phyloP scores from a whole-genome alignment of 2,113 vertebrate genomes.

The Irena cyanogastra region DNA sequence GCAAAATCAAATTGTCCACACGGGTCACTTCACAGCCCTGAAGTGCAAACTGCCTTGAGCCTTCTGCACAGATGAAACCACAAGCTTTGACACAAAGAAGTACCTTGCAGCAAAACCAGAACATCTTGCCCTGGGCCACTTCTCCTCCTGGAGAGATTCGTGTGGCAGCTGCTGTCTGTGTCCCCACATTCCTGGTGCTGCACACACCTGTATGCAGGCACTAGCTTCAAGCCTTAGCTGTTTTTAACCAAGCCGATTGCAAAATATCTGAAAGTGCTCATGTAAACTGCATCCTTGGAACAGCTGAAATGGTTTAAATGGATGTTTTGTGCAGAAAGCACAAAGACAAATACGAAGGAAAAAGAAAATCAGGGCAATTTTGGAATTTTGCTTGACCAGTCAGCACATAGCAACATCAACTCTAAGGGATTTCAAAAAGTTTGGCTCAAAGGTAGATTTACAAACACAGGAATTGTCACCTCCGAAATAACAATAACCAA shows the following conservation, averaged over 20 bases:
- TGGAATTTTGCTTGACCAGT: background rate
- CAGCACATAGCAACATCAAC: background rate
- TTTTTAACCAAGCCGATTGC: background rate
- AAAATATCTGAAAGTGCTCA: background rate
- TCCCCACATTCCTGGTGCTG: background rate
- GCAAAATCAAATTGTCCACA: background rate
- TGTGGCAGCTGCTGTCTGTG: background rate
- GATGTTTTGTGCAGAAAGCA: background rate
- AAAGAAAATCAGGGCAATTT: background rate
- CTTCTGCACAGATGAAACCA: background rate
- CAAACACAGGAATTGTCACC: background rate
- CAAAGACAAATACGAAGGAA: background rate
- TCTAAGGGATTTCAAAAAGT: background rate
- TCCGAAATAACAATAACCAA: background rate
- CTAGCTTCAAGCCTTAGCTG: background rate
- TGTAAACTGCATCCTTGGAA: background rate
- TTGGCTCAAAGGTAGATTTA: background rate
- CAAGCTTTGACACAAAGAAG: background rate
- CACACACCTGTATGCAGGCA: background rate
- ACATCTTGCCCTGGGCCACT: background rate
- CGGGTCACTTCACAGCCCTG: background rate
- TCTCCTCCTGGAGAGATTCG: fast-evolving
- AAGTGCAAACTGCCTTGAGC: background rate
- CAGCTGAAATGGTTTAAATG: background rate
- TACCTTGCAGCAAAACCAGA: background rate